phyloP scores from a whole-genome alignment of 2,888 invertebrate species.

The Hartigia nigra region DNA sequence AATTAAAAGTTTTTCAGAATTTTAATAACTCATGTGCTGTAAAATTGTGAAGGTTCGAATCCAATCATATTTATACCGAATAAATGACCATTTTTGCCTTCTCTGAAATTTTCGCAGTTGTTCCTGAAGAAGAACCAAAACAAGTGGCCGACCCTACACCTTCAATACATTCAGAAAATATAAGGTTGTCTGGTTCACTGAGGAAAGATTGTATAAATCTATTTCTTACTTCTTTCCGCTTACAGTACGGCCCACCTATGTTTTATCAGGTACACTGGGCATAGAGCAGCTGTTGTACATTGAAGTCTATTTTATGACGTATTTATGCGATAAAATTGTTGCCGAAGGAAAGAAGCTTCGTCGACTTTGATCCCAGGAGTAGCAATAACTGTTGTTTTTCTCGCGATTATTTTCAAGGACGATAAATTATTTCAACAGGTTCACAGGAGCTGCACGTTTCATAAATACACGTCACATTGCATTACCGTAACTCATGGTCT shows the following conservation, averaged over 20 bases:
- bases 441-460: background rate
- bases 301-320: constrained; percentile 32
- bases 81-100: background rate
- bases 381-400: constrained; percentile 9
- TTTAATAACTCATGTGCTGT: background rate
- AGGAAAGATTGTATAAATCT: background rate
- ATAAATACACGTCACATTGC: constrained; percentile 34
- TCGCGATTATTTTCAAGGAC: constrained; percentile 14
- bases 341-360: constrained; percentile 2
- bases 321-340: constrained; percentile 29
- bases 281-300: constrained; percentile 33
- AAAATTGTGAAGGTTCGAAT: background rate
- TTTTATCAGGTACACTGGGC: constrained; percentile 26
- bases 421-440: constrained; percentile 15
- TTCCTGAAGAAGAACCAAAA: background rate
- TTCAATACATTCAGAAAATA: background rate
- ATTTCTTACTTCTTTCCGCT: background rate
- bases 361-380: constrained; percentile 4
- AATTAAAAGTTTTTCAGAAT: background rate
- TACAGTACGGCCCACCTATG: constrained; percentile 10
- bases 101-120: background rate
- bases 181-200: background rate
- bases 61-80: background rate
- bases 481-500: constrained; percentile 42
- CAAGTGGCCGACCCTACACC: background rate